phyloP scores from a whole-genome alignment of 2,797 vertebrate genomes.

The Intellagama lesueurii region DNA sequence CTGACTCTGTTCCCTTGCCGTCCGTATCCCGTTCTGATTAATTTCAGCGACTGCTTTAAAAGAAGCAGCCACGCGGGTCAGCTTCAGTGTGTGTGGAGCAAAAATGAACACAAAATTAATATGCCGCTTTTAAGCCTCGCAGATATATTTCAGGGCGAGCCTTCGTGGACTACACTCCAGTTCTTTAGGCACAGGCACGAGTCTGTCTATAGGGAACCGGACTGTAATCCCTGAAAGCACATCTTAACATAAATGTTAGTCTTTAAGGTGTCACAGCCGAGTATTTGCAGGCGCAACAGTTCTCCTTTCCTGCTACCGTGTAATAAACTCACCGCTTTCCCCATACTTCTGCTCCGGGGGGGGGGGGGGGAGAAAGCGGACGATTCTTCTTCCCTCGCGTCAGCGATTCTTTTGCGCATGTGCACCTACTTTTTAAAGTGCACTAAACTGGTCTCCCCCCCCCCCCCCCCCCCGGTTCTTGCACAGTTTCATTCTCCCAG shows the following conservation, averaged over 20 bases:
- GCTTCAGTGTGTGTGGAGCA: too few species aligned
- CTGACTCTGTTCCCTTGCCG: background rate
- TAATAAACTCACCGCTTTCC: too few species aligned
- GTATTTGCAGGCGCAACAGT: too few species aligned
- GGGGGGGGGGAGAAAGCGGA: too few species aligned
- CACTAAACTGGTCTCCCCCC: too few species aligned
- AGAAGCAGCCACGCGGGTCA: background rate
- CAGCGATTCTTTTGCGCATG: constrained; percentile 1
- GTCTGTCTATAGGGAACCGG: too few species aligned
- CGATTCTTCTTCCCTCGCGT: background rate
- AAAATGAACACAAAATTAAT: background rate
- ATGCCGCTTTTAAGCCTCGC: background rate
- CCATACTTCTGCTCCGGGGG: too few species aligned
- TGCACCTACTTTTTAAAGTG: background rate
- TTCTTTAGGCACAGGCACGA: background rate
- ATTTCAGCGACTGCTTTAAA: background rate
- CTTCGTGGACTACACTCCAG: background rate
- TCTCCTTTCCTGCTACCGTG: too few species aligned
- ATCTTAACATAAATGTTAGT: background rate
- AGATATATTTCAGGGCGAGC: background rate
- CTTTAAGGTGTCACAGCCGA: too few species aligned
- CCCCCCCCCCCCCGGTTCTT: background rate
- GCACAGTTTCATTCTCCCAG: background rate
- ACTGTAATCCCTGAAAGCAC: too few species aligned
- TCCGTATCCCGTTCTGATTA: background rate